Evolutionary conservation across 2,113 vertebrate species (phyloP).

Genomic region (Ammodytes dubius): DNA sequence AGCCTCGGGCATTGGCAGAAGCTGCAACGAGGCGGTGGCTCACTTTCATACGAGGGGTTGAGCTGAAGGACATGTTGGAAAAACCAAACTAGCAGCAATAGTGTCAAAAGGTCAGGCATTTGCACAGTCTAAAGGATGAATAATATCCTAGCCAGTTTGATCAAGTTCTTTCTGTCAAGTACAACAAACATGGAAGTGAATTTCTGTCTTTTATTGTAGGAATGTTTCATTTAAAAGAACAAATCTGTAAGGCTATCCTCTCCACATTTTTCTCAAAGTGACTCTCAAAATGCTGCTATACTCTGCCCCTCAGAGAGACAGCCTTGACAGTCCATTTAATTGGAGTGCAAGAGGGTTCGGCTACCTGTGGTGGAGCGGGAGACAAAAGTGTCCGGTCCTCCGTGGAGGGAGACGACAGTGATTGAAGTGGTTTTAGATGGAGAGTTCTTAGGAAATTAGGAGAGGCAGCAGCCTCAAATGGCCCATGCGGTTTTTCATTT

Average conservation of each 20-base stretch:
- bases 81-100: slow-evolving; percentile 4
- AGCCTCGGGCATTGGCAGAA: slow-evolving; percentile 49
- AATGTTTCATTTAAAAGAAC: slow-evolving; percentile 1
- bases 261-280: slow-evolving; percentile 52
- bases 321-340: slow-evolving; percentile 62
- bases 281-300: slow-evolving; percentile 35
- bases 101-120: neutral
- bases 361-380: slow-evolving; percentile 40
- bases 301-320: slow-evolving; percentile 40
- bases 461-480: slow-evolving; percentile 55
- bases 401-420: slow-evolving; percentile 52
- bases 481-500: slow-evolving; percentile 39
- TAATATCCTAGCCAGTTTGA: neutral
- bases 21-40: slow-evolving; percentile 22
- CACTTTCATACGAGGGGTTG: slow-evolving; percentile 43
- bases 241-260: slow-evolving; percentile 9
- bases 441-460: slow-evolving; percentile 56
- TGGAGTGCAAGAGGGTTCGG: slow-evolving; percentile 43
- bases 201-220: neutral
- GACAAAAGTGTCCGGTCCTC: slow-evolving; percentile 50
- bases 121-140: neutral
- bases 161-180: neutral
- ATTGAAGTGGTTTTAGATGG: slow-evolving; percentile 58
- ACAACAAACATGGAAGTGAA: neutral
- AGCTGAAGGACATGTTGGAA: slow-evolving; percentile 21